phyloP scores from a whole-genome alignment of 2,888 invertebrate genomes.

The Dioctria linearis region DNA sequence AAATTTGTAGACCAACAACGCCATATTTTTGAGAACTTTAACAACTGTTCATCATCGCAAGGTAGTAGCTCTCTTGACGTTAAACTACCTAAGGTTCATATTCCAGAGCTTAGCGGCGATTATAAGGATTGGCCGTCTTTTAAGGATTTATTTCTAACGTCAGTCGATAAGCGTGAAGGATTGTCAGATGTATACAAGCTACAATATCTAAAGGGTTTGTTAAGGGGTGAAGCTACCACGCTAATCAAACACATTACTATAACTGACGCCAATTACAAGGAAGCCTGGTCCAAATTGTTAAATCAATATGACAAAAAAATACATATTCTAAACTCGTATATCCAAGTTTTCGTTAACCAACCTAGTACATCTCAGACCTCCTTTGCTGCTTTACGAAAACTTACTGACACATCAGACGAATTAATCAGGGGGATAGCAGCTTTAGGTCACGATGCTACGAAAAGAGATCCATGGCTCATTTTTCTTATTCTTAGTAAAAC shows the following conservation, averaged over 20 bases:
- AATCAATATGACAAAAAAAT: conserved; percentile 9
- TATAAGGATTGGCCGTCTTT: conserved; percentile 18
- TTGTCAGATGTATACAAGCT: not conserved
- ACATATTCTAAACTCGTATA: conserved; percentile 2
- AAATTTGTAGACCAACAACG: not conserved
- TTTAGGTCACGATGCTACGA: conserved; percentile 1
- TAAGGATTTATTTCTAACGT: not conserved
- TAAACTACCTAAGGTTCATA: not conserved
- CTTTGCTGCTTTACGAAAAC: not conserved
- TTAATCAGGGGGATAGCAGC: conserved; percentile 9
- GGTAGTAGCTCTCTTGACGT: not conserved
- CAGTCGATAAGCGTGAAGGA: not conserved
- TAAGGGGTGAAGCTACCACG: not conserved
- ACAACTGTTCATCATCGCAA: not conserved
- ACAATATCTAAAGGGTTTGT: conserved; percentile 10
- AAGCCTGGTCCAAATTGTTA: not conserved
- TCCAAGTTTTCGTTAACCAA: not conserved
- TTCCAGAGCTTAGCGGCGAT: not conserved
- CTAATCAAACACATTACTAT: not conserved
- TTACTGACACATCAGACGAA: conserved; percentile 4
- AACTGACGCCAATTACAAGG: not conserved
- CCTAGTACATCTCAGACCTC: not conserved
- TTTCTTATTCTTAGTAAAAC: not conserved
- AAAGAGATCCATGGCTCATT: conserved; percentile 10
- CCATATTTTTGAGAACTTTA: not conserved